Evolutionary conservation across 2,113 vertebrate genomes (phyloP), one percentile per base, ranked within the genome.

Genomic region (Turdus rufiventris): DNA sequence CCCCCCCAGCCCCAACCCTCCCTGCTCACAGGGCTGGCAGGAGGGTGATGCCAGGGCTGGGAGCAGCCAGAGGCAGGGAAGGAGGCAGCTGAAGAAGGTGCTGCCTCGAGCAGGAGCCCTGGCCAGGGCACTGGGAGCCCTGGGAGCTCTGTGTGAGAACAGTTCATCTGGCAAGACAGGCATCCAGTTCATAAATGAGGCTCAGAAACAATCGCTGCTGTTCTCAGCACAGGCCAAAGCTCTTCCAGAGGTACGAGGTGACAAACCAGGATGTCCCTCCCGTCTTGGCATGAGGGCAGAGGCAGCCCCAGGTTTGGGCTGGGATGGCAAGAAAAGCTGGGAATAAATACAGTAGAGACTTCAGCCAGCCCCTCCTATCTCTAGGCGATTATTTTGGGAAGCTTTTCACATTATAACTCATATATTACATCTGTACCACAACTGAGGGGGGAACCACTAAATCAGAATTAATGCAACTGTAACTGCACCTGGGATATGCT

Each of bases 121-220:
- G 43, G 67, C 36, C 18, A 20, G 42, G 71, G 54, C 74, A 18
- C 23, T 2, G 34, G 4, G 36, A 78, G 80, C 23, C 31, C n/a
- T 17, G 31, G 53, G 68, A 58, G 25, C 88, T 51, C 83, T 83
- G 96, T 62, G 96, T 25, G 97, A 97, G 97, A 97, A 97, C 96
- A 98, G 97, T 84, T 84, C 89, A 96, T 97, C 96, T 97, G 98
- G 98, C 98, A 98, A 98, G 98, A 98, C 76, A 45, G 98, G 98
- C 98, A 98, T 98, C 97, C 96, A 97, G 98, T 97, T 97, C 97
- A 96, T 94, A 84, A 95, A 73, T 70, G 91, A 70, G 97, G 98
- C 97, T 98, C 98, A 97, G 95, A 96, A 97, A 92, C 89, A 83
- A 85, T 71, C 68, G 4, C 21, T 54, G 81, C 93, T 54, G 93